Conservation (phyloP, 2,888 invertebrate genomes). For the Pristionchus fissidentatus region DNA sequence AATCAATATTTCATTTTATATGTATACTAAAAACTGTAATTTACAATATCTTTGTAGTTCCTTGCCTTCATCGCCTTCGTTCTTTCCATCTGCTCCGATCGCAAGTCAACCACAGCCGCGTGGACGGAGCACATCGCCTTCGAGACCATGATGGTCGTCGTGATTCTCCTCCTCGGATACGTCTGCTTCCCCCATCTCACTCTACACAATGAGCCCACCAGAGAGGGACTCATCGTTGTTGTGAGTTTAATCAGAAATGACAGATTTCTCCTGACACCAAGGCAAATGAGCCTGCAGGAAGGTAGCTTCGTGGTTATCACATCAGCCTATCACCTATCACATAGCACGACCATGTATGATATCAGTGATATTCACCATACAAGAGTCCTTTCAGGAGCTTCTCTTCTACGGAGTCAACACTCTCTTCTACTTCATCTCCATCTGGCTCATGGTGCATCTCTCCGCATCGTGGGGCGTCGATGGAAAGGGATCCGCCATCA, state of each 20-base stretch:
- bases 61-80: conserved; percentile 74
- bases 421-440: conserved; percentile 73
- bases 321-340: neutral
- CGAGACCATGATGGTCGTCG: conserved; percentile 68
- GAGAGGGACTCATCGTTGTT: conserved; percentile 73
- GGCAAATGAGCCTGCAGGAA: no score
- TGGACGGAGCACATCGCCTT: conserved; percentile 75
- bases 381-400: conserved; percentile 67
- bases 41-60: conserved; percentile 80
- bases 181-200: conserved; percentile 74
- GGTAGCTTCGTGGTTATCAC: no score
- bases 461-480: conserved; percentile 73
- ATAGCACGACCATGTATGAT: neutral
- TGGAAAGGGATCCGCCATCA: conserved; percentile 73
- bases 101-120: conserved; percentile 71
- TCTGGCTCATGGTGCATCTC: conserved; percentile 75
- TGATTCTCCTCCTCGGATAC: conserved; percentile 70
- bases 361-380: neutral
- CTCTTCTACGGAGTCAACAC: conserved; percentile 75
- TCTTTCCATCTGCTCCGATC: conserved; percentile 73
- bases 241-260: no score
- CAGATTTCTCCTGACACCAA: neutral
- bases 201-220: conserved; percentile 69
- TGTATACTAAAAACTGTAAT: neutral
- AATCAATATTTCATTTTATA: neutral